A percentile compares a stretch with the other conserved stretches of the same genome.
phyloP scores from a whole-genome alignment of 2,113 vertebrate genomes.

The Ageneiosus marmoratus region DNA sequence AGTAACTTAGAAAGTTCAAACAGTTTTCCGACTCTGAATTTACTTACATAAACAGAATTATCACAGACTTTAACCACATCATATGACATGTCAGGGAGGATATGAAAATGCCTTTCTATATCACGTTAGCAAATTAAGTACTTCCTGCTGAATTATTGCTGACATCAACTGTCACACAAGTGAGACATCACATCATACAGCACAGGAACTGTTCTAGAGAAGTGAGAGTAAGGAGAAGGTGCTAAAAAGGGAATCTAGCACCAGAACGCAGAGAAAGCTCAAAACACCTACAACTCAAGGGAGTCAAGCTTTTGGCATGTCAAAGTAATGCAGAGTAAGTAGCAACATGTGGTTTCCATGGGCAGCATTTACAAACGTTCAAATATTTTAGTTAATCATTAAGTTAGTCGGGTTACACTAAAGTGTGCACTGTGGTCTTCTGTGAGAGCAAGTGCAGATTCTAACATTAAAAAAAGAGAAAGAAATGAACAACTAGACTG shows the following conservation, averaged over 20 bases:
- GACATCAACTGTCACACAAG: background rate
- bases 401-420: background rate
- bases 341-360: background rate
- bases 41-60: background rate
- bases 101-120: conserved; percentile 22
- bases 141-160: background rate
- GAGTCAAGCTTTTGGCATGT: background rate
- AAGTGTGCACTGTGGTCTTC: no score
- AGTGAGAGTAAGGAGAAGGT: background rate
- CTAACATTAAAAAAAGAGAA: background rate
- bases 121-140: background rate
- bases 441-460: background rate
- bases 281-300: no score
- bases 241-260: background rate
- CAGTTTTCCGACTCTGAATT: background rate
- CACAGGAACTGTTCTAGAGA: background rate
- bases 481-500: background rate
- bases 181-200: background rate
- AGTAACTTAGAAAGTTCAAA: background rate
- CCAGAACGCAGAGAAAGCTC: background rate
- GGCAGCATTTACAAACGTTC: background rate
- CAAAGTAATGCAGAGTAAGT: background rate
- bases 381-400: background rate
- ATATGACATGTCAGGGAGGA: background rate
- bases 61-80: background rate